Conservation (phyloP, 2,888 invertebrate genomes). For the Tachina grossa region DNA sequence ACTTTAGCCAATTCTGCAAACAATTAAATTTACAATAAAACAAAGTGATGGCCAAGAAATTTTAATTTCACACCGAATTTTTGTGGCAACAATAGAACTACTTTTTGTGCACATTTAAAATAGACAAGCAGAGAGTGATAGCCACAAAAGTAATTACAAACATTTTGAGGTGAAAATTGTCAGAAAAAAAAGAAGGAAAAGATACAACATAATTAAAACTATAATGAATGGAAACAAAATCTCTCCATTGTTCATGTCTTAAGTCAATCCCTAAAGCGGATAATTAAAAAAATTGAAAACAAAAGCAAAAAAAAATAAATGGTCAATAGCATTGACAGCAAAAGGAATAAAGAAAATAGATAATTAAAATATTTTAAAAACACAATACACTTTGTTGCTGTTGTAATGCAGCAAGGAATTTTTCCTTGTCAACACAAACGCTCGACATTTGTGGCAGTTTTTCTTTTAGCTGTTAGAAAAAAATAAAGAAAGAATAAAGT, state of each 20-base stretch:
- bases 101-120: slow-evolving; percentile 29
- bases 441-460: slow-evolving; percentile 12
- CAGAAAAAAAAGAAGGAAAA: slow-evolving; percentile 39
- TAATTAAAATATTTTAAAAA: slow-evolving; percentile 40
- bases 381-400: neutral
- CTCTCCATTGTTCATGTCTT: slow-evolving; percentile 47
- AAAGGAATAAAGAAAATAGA: slow-evolving; percentile 22
- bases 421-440: slow-evolving; percentile 16
- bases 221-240: slow-evolving; percentile 43
- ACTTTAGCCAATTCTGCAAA: neutral
- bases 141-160: slow-evolving; percentile 54
- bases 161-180: slow-evolving; percentile 62
- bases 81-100: slow-evolving; percentile 1
- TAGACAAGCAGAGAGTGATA: slow-evolving; percentile 17
- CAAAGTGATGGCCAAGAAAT: slow-evolving; percentile 23
- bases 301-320: slow-evolving; percentile 32
- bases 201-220: slow-evolving; percentile 54
- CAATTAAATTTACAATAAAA: slow-evolving; percentile 21
- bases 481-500: neutral
- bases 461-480: neutral
- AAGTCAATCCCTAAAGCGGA: slow-evolving; percentile 69
- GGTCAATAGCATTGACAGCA: slow-evolving; percentile 26
- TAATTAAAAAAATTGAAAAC: slow-evolving; percentile 59
- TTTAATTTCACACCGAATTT: slow-evolving; percentile 46
- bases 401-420: neutral